A percentile compares a stretch with the other conserved stretches of the same genome.
Conservation (phyloP, 2,888 invertebrate species). For the Callosobruchus maculatus region DNA sequence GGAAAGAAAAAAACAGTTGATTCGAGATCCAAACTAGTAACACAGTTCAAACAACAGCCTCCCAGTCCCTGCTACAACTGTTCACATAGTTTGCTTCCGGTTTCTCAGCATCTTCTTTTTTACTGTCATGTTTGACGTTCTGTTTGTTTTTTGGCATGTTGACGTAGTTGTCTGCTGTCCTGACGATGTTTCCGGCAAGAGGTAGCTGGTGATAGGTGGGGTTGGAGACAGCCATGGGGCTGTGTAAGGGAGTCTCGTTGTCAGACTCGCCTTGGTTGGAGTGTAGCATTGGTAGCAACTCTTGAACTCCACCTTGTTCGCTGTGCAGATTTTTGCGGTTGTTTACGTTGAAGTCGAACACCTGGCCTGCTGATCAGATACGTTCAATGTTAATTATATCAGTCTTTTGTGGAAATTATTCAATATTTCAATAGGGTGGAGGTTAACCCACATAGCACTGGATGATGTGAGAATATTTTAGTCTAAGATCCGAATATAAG, state of each 20-base stretch:
- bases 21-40: not conserved
- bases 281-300: slow-evolving; percentile 56
- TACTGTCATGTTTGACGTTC: slow-evolving; percentile 35
- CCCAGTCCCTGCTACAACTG: slow-evolving; percentile 40
- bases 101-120: slow-evolving; percentile 8
- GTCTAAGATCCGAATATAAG: no score
- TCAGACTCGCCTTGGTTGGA: slow-evolving; percentile 43
- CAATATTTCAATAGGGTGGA: no score
- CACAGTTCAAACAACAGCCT: slow-evolving; percentile 6
- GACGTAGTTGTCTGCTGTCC: slow-evolving; percentile 52
- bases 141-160: slow-evolving; percentile 54
- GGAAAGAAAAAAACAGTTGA: not conserved
- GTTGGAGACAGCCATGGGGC: slow-evolving; percentile 42
- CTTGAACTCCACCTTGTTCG: slow-evolving; percentile 37
- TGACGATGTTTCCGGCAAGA: slow-evolving; percentile 30
- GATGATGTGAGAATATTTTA: no score
- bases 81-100: slow-evolving; percentile 38
- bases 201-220: slow-evolving; percentile 43
- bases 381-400: no score
- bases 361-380: slow-evolving; percentile 8
- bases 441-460: no score
- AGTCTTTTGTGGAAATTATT: no score
- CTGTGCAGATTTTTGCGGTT: slow-evolving; percentile 27
- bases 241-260: slow-evolving; percentile 27
- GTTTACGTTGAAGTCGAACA: slow-evolving; percentile 48